These are phyloP conservation scores for Poeciliopsis gracilis DNA, from an alignment of 2,797 vertebrate genomes.

Conservation along the genomic window DNA sequence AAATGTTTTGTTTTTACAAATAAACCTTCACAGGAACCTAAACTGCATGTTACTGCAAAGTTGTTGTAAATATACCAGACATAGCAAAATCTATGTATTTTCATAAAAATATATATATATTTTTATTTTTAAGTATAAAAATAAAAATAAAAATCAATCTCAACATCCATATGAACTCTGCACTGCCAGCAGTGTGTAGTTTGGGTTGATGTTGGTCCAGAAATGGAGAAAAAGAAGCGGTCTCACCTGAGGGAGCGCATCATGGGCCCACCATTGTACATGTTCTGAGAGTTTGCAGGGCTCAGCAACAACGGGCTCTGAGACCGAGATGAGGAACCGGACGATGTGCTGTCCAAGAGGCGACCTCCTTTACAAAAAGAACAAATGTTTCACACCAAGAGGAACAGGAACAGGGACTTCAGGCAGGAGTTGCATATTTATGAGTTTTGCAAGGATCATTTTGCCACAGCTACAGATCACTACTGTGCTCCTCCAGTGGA, in stretches of 20 bases:
- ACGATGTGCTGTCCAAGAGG: conserved; percentile 89
- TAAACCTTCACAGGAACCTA: no score
- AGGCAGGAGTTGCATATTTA: neutral
- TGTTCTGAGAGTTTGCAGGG: conserved; percentile 82
- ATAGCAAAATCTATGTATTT: no score
- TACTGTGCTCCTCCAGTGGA: conserved; percentile 6
- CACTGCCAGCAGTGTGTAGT: neutral
- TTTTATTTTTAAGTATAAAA: no score
- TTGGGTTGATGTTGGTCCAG: neutral
- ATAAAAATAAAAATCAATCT: neutral
- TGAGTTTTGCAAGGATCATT: neutral
- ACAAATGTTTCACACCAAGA: neutral
- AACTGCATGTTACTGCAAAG: no score
- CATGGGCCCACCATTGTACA: conserved; percentile 74
- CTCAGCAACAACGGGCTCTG: conserved; percentile 90
- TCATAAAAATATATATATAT: no score
- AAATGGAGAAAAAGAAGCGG: neutral
- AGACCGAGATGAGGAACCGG: conserved; percentile 89
- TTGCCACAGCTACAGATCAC: conserved; percentile 8
- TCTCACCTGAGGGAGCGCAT: conserved; percentile 78
- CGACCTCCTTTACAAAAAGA: conserved; percentile 54
- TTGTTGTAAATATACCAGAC: no score
- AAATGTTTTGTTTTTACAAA: no score
- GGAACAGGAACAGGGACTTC: neutral
- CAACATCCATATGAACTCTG: neutral